These are phyloP conservation scores for Scolanthus callimorphus DNA, from an alignment of 92 coral and sea anemone genomes.

Conservation along the genomic window DNA sequence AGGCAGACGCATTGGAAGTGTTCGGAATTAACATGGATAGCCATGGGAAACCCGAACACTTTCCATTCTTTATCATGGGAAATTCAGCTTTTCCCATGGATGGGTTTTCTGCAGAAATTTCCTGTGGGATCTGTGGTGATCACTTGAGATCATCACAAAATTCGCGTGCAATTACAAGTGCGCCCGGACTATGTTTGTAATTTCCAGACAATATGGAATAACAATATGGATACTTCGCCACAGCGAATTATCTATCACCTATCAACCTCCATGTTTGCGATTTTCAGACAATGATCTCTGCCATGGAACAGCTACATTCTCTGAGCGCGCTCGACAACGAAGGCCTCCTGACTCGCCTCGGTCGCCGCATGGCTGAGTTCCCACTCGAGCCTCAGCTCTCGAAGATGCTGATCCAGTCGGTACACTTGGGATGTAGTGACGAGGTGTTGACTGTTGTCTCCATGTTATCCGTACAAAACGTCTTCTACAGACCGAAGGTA, in stretches of 20 bases:
- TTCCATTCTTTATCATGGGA: too few species aligned
- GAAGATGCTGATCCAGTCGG: constrained; percentile 95
- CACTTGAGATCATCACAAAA: too few species aligned
- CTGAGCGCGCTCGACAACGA: constrained; percentile 93
- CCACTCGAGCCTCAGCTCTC: constrained; percentile 97
- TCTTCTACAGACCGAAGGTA: constrained; percentile 98
- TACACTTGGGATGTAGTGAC: constrained; percentile 95
- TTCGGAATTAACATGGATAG: too few species aligned
- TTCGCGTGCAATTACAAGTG: too few species aligned
- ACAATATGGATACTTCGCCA: too few species aligned
- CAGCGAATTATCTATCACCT: too few species aligned
- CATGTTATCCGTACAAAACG: constrained; percentile 96
- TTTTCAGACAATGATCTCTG: constrained; percentile 91
- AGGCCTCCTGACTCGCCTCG: constrained; percentile 88
- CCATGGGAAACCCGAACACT: too few species aligned
- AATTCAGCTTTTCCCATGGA: too few species aligned
- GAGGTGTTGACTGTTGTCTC: constrained; percentile 91
- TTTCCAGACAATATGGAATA: neutral
- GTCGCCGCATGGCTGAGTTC: constrained; percentile 98
- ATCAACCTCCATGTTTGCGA: neutral
- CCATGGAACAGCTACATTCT: constrained; percentile 96
- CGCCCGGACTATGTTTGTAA: neutral
- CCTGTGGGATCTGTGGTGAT: too few species aligned
- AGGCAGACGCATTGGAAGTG: too few species aligned
- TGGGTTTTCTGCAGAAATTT: too few species aligned